These are phyloP conservation scores for Anguilla japonica DNA, from an alignment of 2,113 vertebrate genomes.

Conservation along the genomic window DNA sequence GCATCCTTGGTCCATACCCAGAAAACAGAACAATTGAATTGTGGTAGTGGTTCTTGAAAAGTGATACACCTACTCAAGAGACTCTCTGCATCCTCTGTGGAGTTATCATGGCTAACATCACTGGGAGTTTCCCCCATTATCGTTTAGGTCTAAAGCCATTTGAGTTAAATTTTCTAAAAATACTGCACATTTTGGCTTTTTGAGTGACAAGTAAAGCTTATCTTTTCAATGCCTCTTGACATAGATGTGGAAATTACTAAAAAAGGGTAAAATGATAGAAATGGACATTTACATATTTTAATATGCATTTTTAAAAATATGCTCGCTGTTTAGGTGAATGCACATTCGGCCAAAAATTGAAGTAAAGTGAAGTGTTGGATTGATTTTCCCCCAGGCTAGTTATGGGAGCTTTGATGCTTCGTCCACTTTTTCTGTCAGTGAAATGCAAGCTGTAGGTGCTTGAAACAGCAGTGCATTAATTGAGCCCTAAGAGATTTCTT, in stretches of 20 bases:
- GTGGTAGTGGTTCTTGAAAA: slow-evolving; percentile 24
- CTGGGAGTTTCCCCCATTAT: not conserved
- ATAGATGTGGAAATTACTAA: not conserved
- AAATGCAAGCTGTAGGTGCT: slow-evolving; percentile 3
- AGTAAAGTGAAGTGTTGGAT: not conserved
- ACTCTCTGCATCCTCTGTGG: not conserved
- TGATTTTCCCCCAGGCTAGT: not conserved
- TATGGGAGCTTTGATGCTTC: not conserved
- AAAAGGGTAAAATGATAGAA: not conserved
- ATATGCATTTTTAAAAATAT: not conserved
- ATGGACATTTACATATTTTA: not conserved
- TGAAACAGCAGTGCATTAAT: not conserved
- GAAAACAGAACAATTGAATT: slow-evolving; percentile 19
- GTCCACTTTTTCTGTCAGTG: not conserved
- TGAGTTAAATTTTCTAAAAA: slow-evolving; percentile 19
- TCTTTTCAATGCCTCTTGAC: not conserved
- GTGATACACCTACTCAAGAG: slow-evolving; percentile 13
- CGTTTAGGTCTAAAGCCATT: not conserved
- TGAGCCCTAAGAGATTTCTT: slow-evolving; percentile 3
- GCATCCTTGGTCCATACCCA: slow-evolving; percentile 16
- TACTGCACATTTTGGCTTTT: not conserved
- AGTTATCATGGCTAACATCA: slow-evolving; percentile 23
- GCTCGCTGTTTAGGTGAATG: not conserved
- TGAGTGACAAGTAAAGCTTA: not conserved
- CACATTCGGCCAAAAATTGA: not conserved